These are phyloP conservation scores for Drosophila sordidapex DNA, from an alignment of 2,888 invertebrate genomes.

Conservation along the genomic window DNA sequence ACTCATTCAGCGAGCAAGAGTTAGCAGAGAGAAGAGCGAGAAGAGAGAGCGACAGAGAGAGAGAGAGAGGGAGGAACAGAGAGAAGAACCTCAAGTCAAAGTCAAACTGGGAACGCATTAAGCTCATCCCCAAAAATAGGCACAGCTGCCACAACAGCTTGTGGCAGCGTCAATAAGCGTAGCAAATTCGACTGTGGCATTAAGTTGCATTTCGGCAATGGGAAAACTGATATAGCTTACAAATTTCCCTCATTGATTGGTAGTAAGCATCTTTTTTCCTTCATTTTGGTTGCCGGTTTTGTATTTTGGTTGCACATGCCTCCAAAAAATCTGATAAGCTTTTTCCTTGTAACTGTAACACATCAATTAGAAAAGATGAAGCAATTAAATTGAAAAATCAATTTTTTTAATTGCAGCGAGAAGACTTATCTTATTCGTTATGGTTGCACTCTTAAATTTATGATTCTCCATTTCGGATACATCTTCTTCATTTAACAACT, in stretches of 20 bases:
- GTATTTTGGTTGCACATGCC: slow-evolving; percentile 14
- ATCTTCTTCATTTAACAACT: background rate
- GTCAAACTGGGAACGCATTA: slow-evolving; percentile 28
- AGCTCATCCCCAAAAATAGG: slow-evolving; percentile 52
- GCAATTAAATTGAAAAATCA: slow-evolving; percentile 1
- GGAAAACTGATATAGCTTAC: slow-evolving; percentile 21
- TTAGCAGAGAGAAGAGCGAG: background rate
- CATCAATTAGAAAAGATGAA: slow-evolving; percentile 61
- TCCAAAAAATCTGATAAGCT: slow-evolving; percentile 13
- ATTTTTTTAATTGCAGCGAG: background rate
- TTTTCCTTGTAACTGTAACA: slow-evolving; percentile 49
- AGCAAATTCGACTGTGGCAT: slow-evolving; percentile 66
- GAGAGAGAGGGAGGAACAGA: slow-evolving; percentile 4
- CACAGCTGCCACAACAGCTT: slow-evolving; percentile 32
- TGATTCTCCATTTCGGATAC: background rate
- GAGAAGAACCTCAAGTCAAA: slow-evolving; percentile 35
- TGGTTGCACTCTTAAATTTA: background rate
- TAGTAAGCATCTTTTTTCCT: slow-evolving; percentile 15
- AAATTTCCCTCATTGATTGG: slow-evolving; percentile 55
- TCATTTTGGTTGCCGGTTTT: background rate
- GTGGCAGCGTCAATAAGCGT: slow-evolving; percentile 60
- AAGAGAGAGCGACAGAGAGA: background rate
- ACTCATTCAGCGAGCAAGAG: slow-evolving; percentile 71
- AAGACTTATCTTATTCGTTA: slow-evolving; percentile 3
- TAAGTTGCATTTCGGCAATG: slow-evolving; percentile 63